Base-by-base conservation (phyloP, 2,113 vertebrate species). In the Lontra canadensis region DNA sequence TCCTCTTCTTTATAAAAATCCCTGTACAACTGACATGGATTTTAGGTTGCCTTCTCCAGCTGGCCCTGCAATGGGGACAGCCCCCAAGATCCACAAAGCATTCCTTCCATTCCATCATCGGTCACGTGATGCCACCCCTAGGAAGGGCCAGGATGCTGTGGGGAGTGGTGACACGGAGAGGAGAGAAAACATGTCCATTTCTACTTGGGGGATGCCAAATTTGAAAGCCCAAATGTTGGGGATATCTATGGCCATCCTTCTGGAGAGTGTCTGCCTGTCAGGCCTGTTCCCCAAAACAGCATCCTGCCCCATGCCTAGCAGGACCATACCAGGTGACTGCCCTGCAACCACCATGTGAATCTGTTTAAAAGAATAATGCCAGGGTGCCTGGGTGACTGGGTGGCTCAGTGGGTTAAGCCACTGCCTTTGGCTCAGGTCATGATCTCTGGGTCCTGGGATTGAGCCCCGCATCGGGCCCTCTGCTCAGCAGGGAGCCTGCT, bases 1-100 rank as follows among this genome's bases (percentile, higher is more conserved):
- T 78, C 21, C 4, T 97, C 67, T 90, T 63, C 39, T 92, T 81
- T 81, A 86, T 55, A 44, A 97, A 88, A 92, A 93, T 81, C 89
- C 79, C 91, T 74, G 7, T 36, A 34, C 6, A 57, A 71, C 89
- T 4, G 34, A 71, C 69, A 95, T 78, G 67, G 88, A 74, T 91
- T 89, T 82, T 42, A 29, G 59, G 29, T 17, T 86, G 0, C 61
- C 78, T 83, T 63, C 55, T 83, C 47, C 71, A 85, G 55, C 55
- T 81, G 73, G 31, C 49, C 47, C 39, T 71, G n/a, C 29, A 25
- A 34, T 95, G 61, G 47, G 78, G 49, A 61, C 2, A 2, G 5
- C 20, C 39, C 89, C 23, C 82, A 36, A 52, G 52, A 14, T n/a
- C 63, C 29, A 31, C 29, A 61, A 47, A 90, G 57, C 6, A 8